Percentiles rank a stretch among this genome's conserved stretches.
phyloP scores from a whole-genome alignment of 1,140 invertebrate genomes.

The Antheraea mylitta region DNA sequence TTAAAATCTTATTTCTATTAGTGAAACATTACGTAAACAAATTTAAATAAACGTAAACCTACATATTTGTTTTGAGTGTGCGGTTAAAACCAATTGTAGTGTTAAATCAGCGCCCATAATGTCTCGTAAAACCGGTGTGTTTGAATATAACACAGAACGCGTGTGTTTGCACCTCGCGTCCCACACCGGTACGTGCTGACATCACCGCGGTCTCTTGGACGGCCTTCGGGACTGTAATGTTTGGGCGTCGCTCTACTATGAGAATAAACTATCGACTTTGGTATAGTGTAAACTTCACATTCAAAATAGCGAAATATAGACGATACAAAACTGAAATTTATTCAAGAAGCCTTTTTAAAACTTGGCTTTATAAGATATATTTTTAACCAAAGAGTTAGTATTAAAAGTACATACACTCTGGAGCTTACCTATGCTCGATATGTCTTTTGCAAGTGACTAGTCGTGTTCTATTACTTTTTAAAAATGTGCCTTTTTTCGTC shows the following conservation, averaged over 20 bases:
- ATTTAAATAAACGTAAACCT: not conserved
- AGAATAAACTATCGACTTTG: not conserved
- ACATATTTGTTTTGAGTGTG: not conserved
- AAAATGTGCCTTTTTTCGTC: too few relatives aligned
- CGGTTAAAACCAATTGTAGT: not conserved
- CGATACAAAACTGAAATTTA: too few relatives aligned
- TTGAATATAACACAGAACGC: not conserved
- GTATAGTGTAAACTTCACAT: not conserved
- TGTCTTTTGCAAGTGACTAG: too few relatives aligned
- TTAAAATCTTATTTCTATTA: not conserved
- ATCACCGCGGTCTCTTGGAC: not conserved
- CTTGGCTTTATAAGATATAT: too few relatives aligned
- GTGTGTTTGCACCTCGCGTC: not conserved
- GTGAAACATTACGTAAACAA: not conserved
- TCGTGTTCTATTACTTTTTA: too few relatives aligned
- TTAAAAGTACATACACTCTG: too few relatives aligned
- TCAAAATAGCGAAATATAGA: too few relatives aligned
- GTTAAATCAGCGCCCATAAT: not conserved
- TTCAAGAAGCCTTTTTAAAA: too few relatives aligned
- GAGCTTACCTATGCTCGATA: too few relatives aligned
- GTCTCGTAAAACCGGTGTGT: not conserved
- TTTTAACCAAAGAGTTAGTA: too few relatives aligned
- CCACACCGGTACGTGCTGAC: not conserved
- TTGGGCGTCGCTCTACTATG: not conserved
- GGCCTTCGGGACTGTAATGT: not conserved